Evolutionary conservation across 1,140 invertebrate genomes (phyloP).

Genomic region (Zaprionus ghesquierei): DNA sequence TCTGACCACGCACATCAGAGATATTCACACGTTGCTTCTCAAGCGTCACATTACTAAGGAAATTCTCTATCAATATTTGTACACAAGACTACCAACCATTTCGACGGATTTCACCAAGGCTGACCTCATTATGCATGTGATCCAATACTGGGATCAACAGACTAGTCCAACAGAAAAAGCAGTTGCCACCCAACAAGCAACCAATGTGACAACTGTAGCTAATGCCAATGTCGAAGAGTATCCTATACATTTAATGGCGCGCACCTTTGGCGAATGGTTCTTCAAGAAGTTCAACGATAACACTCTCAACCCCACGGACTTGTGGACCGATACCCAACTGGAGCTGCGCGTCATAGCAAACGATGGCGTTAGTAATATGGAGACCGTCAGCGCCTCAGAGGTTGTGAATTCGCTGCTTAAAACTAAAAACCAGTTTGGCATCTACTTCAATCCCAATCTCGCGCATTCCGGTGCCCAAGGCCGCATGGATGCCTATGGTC

Average conservation of each 20-base stretch:
- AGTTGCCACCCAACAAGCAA: neutral
- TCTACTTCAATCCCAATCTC: slow-evolving; percentile 86
- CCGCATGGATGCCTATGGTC: slow-evolving; percentile 85
- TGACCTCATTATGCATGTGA: slow-evolving; percentile 81
- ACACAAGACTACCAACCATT: slow-evolving; percentile 76
- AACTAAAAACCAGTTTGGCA: slow-evolving; percentile 77
- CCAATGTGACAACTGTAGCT: neutral
- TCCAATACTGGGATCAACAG: slow-evolving; percentile 80
- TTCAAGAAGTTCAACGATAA: slow-evolving; percentile 84
- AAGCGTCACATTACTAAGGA: slow-evolving; percentile 83
- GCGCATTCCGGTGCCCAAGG: slow-evolving; percentile 84
- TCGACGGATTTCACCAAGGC: slow-evolving; percentile 83
- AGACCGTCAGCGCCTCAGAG: slow-evolving; percentile 29
- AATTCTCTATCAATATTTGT: slow-evolving; percentile 83
- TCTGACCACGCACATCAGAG: slow-evolving; percentile 81
- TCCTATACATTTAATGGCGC: slow-evolving; percentile 83
- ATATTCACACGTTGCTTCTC: slow-evolving; percentile 79
- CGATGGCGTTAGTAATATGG: slow-evolving; percentile 40
- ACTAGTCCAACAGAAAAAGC: neutral
- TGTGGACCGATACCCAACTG: slow-evolving; percentile 84
- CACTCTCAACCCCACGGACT: slow-evolving; percentile 83
- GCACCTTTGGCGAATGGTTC: slow-evolving; percentile 86
- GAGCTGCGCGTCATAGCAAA: slow-evolving; percentile 49
- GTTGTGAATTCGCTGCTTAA: slow-evolving; percentile 42
- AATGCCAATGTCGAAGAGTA: slow-evolving; percentile 28